Base-by-base conservation (phyloP, 2,113 vertebrate species). In the Bubo blakistoni region DNA sequence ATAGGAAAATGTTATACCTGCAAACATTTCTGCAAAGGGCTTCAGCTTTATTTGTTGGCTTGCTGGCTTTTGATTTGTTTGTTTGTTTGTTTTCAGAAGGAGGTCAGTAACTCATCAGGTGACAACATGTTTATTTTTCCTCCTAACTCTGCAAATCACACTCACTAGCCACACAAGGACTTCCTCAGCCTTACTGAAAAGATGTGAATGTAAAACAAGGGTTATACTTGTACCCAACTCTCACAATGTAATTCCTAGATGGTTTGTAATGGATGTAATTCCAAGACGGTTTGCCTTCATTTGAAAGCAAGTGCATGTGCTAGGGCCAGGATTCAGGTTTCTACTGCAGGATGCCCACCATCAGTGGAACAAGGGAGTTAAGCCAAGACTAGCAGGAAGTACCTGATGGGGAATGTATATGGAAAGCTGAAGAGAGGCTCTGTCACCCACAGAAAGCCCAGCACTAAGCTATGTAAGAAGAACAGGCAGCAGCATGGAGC, bases 401-500 rank as follows among this genome's bases (percentile, higher is more conserved):
- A 24, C 7, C 24, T 85, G 11, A 17, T 66, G 36, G 19, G 58
- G 29, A 83, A 51, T 0, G 0, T 16, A 47, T 7, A 10, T 1
- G 47, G 14, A 80, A n/a, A 63, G 36, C 26, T 3, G 14, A 36
- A 30, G 44, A 91, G 86, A 59, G 49, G 16, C n/a, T 34, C 66
- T 51, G 7, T 13, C 49, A 89, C 17, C 12, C 58, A 61, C 25
- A 46, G 42, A 92, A 84, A 91, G 36, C 25, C 34, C 49, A 93
- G 61, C 40, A 88, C 25, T 40, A 57, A 79, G 61, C 10, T 80
- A 7, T 14, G 32, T 47, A 73, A 76, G 34, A 44, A 84, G 32
- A n/a, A 54, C 36, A 65, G 38, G 26, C n/a, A 88, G 67, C 57
- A 89, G 52, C 42, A 63, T 5, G 20, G 51, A 82, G 19, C 55